Conservation (phyloP, 2,888 invertebrate species). For the Megaustenia siamemsis region DNA sequence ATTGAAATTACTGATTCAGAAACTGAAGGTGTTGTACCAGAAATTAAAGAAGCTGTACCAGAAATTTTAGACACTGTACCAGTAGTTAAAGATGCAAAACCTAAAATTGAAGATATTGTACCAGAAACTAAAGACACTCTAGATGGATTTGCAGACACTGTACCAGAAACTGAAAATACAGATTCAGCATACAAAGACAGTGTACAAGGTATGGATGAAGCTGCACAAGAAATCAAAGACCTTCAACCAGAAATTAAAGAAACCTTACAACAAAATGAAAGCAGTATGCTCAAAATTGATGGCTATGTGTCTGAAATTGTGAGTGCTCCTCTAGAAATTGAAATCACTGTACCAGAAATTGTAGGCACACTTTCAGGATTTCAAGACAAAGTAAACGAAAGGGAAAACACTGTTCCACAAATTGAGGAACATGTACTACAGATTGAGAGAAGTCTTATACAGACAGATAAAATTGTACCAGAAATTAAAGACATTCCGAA, state of each 20-base stretch:
- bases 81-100: neutral
- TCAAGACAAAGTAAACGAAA: too few species aligned
- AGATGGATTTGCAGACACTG: neutral
- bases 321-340: too few species aligned
- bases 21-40: neutral
- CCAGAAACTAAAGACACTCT: too few species aligned
- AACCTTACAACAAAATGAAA: too few species aligned
- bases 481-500: too few species aligned
- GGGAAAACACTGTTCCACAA: too few species aligned
- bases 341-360: too few species aligned
- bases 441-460: too few species aligned
- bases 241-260: neutral
- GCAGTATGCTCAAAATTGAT: too few species aligned
- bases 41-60: neutral
- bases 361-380: too few species aligned
- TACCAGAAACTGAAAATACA: neutral
- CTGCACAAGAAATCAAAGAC: neutral
- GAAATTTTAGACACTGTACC: neutral
- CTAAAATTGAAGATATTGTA: neutral
- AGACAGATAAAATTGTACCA: neutral
- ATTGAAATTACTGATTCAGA: neutral
- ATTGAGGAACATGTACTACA: too few species aligned
- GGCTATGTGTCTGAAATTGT: too few species aligned
- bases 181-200: neutral
- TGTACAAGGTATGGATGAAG: neutral